Evolutionary conservation across 2,797 vertebrate genomes (phyloP).

Genomic region (Lagodon rhomboides): DNA sequence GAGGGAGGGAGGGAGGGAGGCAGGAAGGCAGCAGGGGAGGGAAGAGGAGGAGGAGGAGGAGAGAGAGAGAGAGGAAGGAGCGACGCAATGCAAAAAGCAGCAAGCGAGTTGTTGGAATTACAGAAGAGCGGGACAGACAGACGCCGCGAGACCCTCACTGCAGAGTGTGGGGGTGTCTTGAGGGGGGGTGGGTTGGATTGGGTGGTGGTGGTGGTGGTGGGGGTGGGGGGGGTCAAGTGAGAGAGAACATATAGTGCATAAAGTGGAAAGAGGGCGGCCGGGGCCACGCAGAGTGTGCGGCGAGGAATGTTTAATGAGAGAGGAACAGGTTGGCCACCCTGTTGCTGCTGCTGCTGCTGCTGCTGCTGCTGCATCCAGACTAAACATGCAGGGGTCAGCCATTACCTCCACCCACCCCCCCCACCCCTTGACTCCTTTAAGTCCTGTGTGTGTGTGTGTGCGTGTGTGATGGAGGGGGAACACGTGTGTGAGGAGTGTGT

Average conservation of each 20-base stretch:
- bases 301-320: conserved; percentile 30
- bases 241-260: conserved; percentile 64
- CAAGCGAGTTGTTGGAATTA: conserved; percentile 75
- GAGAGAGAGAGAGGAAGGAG: conserved; percentile 46
- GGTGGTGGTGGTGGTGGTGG: too few relatives aligned
- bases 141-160: conserved; percentile 64
- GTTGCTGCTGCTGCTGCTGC: conserved; percentile 28
- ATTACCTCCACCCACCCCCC: conserved; percentile 5
- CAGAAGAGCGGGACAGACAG: conserved; percentile 69
- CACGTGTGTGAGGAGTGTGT: conserved; percentile 49
- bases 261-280: conserved; percentile 43
- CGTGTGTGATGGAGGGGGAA: background rate
- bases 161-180: conserved; percentile 28
- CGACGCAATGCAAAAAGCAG: conserved; percentile 75
- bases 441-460: conserved; percentile 36
- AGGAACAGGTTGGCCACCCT: conserved; percentile 62
- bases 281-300: conserved; percentile 11
- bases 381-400: conserved; percentile 48
- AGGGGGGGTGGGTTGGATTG: background rate
- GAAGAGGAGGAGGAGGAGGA: conserved; percentile 26
- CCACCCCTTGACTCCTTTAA: too few relatives aligned
- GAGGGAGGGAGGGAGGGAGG: conserved; percentile 61
- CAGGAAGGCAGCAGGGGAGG: conserved; percentile 52
- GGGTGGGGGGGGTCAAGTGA: conserved; percentile 45
- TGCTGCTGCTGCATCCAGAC: conserved; percentile 30